Evolutionary conservation across 1,140 invertebrate genomes (phyloP).

Genomic region (Wasmannia auropunctata): DNA sequence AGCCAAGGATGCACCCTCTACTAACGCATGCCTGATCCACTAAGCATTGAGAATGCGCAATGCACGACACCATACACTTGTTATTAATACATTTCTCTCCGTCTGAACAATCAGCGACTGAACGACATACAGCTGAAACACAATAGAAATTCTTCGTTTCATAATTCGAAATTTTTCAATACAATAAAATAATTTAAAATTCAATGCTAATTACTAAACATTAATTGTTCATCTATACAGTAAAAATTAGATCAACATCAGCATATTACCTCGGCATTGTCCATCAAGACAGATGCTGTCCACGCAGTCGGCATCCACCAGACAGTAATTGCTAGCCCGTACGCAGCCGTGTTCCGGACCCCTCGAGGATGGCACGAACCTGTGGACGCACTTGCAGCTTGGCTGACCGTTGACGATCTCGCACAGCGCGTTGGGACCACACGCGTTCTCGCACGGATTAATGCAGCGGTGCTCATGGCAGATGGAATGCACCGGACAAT

Average conservation of each 20-base stretch:
- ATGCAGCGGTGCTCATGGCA: constrained; percentile 91
- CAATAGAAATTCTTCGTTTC: constrained; percentile 1
- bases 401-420: constrained; percentile 90
- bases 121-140: constrained; percentile 90
- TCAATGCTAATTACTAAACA: background rate
- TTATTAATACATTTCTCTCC: constrained; percentile 93
- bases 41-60: constrained; percentile 92
- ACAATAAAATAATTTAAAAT: background rate
- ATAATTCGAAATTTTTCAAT: background rate
- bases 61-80: constrained; percentile 91
- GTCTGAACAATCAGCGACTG: constrained; percentile 91
- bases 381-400: constrained; percentile 90
- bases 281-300: constrained; percentile 92
- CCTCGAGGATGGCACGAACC: constrained; percentile 88
- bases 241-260: constrained; percentile 2
- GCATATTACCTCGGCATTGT: constrained; percentile 89
- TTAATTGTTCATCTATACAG: background rate
- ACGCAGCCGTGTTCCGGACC: constrained; percentile 90
- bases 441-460: constrained; percentile 92
- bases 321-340: constrained; percentile 88
- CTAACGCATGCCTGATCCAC: constrained; percentile 92
- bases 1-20: constrained; percentile 92
- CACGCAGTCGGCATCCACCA: constrained; percentile 91
- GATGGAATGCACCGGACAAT: constrained; percentile 91
- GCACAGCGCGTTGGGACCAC: constrained; percentile 92